Conservation (phyloP, 2,113 vertebrate species). For the Coracopsis vasa region DNA sequence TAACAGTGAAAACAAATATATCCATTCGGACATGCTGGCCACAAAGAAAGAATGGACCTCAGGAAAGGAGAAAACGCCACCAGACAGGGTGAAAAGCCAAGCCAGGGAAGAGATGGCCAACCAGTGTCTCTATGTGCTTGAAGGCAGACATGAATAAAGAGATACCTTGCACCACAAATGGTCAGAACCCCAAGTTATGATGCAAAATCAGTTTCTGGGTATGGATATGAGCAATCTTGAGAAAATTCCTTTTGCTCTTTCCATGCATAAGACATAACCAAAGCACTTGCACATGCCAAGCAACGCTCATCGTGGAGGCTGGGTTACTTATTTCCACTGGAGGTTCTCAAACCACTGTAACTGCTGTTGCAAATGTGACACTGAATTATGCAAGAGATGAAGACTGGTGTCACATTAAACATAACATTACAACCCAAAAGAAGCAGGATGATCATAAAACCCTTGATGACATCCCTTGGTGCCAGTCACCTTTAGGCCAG, state of each 20-base stretch:
- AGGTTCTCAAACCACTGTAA: not conserved
- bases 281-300: not conserved
- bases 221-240: not conserved
- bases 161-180: not conserved
- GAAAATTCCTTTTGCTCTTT: not conserved
- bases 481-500: no score
- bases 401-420: not conserved
- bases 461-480: not conserved
- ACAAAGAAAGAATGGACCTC: not conserved
- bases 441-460: not conserved
- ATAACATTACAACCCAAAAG: not conserved
- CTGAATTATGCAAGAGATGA: not conserved
- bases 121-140: not conserved
- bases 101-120: not conserved
- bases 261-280: not conserved
- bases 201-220: not conserved
- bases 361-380: not conserved
- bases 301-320: rapidly evolving
- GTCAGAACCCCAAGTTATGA: not conserved
- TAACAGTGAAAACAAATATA: not conserved
- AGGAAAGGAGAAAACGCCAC: not conserved
- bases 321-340: not conserved
- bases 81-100: not conserved
- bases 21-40: not conserved
- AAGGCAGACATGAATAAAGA: not conserved